Percentiles rank a stretch among this genome's conserved stretches.
Conservation (phyloP, 2,113 vertebrate genomes). For the Eupsittula cactorum region DNA sequence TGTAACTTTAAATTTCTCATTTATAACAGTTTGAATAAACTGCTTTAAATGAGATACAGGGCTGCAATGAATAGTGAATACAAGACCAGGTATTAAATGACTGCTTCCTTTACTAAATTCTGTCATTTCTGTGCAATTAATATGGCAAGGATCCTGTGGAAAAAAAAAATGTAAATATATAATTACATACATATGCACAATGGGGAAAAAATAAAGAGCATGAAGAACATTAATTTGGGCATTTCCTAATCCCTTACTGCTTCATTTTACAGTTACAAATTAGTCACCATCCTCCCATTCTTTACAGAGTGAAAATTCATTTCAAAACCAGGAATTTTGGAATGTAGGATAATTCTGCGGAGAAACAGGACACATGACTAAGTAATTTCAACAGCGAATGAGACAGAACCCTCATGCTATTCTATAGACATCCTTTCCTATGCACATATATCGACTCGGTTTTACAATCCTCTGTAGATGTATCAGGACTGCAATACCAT, state of each 20-base stretch:
- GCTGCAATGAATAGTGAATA: neutral
- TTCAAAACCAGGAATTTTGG: neutral
- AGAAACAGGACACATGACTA: slow-evolving; percentile 11
- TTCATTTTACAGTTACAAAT: slow-evolving; percentile 30
- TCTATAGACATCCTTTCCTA: neutral
- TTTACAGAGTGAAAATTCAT: neutral
- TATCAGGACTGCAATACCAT: neutral
- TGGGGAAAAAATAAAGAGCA: neutral
- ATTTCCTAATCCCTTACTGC: neutral
- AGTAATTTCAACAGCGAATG: neutral
- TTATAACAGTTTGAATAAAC: neutral
- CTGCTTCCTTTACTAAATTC: neutral
- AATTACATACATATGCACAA: neutral
- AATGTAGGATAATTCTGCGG: slow-evolving; percentile 1
- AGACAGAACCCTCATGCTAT: neutral
- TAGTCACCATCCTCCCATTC: neutral
- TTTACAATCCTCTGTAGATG: slow-evolving; percentile 4
- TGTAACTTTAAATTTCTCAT: neutral
- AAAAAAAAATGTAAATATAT: neutral
- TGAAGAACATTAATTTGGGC: neutral
- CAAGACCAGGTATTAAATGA: neutral
- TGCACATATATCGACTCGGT: neutral
- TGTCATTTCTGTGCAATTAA: neutral
- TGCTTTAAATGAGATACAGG: neutral
- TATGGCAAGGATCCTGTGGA: neutral